Evolutionary conservation across 1,140 invertebrate species (phyloP), one percentile per base, ranked within the genome.

Genomic region (Saxidomus purpurata): DNA sequence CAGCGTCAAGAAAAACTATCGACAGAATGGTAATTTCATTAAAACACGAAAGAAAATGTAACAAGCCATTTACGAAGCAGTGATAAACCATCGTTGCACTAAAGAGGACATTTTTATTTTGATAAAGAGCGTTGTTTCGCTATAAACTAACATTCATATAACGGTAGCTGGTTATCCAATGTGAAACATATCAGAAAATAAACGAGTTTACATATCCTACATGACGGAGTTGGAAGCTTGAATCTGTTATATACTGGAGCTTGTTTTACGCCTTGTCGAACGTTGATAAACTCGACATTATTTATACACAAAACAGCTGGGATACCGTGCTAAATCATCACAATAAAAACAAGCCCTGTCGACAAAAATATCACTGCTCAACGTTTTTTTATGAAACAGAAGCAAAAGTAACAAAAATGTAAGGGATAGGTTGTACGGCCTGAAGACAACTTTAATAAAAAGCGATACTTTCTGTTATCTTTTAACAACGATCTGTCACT

Each of bases 281-380:
- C 47, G 6, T 55, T 79, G 76, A 79, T 79, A 79, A 79, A 55
- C 76, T 55, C 76, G 76, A 79, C 76, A 79, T 79, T 55, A 79
- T 79, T 79, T 79, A 79, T 79, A 79, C 76, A 79, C 76, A 79
- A 79, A 79, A 79, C 76, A 79, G 76, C 76, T 79, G 76, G 76
- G 17, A n/a, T 13, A 22, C 28, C 13, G 47, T 52, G 17, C 76
- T 79, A 79, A 79, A 79, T 79, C 76, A 52, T 79, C 49, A 40
- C 67, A 71, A n/a, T 19, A 71, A 71, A 71, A 71, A 71, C 67
- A 71, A 71, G 36, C 22, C 38, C 34, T 38, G 67, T 71, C 67
- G 67, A 71, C 67, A 38, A 40, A 71, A 71, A 71, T n/a, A 71
- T 38, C 67, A 36, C 67, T 38, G 15, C 67, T 63, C 4, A 63